Evolutionary conservation across 2,113 vertebrate species (phyloP).

Genomic region (Gallinago media): DNA sequence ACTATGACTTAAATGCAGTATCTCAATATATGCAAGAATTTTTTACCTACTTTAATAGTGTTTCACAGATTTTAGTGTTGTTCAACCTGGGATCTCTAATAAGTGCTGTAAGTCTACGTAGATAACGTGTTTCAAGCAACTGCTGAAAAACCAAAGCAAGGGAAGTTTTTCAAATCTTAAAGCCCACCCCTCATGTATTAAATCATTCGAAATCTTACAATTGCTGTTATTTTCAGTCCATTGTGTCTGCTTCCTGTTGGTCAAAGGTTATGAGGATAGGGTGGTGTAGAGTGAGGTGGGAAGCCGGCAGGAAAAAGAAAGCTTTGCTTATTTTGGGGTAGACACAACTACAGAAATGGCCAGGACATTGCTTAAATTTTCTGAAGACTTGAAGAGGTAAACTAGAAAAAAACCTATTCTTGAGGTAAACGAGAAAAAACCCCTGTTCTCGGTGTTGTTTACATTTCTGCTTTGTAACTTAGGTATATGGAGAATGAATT

Average conservation of each 20-base stretch:
- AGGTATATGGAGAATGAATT: neutral
- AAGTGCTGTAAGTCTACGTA: neutral
- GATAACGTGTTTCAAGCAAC: neutral
- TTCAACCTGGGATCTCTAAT: neutral
- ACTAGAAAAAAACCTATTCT: neutral
- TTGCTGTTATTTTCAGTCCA: slow-evolving; percentile 92
- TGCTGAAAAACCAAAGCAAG: slow-evolving; percentile 8
- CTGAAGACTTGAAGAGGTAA: slow-evolving; percentile 66
- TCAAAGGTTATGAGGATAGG: slow-evolving; percentile 91
- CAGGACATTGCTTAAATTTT: slow-evolving; percentile 9
- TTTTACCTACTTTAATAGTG: neutral
- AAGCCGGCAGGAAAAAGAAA: slow-evolving; percentile 79
- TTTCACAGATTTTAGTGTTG: neutral
- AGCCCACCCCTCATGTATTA: slow-evolving; percentile 57
- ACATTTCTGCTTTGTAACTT: neutral
- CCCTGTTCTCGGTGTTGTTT: neutral
- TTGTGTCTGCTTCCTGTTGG: slow-evolving; percentile 95
- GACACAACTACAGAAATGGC: slow-evolving; percentile 49
- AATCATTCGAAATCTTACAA: slow-evolving; percentile 66
- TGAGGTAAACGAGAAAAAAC: slow-evolving; percentile 42
- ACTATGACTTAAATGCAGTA: neutral
- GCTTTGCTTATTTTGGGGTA: slow-evolving; percentile 53
- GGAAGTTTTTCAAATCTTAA: neutral
- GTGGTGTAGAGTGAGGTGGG: slow-evolving; percentile 82
- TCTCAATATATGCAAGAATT: neutral